Evolutionary conservation across 2,888 invertebrate genomes (phyloP), one percentile per base, ranked within the genome.

Genomic region (Oithona nana): DNA sequence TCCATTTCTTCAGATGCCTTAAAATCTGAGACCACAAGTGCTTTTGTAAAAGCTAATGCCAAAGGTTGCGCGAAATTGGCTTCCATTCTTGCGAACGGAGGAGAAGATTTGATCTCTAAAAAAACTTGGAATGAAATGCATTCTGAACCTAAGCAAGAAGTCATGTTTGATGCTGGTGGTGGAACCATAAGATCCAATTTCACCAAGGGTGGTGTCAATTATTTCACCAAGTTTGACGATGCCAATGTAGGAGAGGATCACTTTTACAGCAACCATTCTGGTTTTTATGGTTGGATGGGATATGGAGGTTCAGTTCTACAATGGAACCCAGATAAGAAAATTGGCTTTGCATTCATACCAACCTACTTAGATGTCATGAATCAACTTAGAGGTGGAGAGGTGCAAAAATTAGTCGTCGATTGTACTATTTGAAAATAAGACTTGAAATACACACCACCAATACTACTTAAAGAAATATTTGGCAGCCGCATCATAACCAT

Each of bases 121-220:
- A n/a, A 48, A 4, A 51, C 60, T n/a, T 60, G 60, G 60, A 24
- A 29, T n/a, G 49, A 49, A 49, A 28, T 51, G 50, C 60, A 60
- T 51, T 49, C 60, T n/a, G 60, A 54, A n/a, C 60, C 60, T n/a
- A 60, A 8, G 3, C 48, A n/a, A n/a, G n/a, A n/a, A n/a, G n/a
- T 3, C 22, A 48, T 28, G n/a, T 57, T 24, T 24, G 6, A 16
- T 16, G 39, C 8, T 39, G 39, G 39, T 39, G 16, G 16, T 6
- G 6, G 39, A 39, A 39, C 6, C n/a, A n/a, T n/a, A n/a, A 39
- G 39, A 39, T 11, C 39, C 39, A 39, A 39, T 16, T 39, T 39
- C 39, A 39, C 39, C 6, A 39, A 39, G 16, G 39, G 8, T 11
- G 39, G 39, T 6, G 8, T 39, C 8, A 39, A 39, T 39, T 39